These are phyloP conservation scores for Drosophila mimica DNA, from an alignment of 2,888 invertebrate species.

Conservation along the genomic window DNA sequence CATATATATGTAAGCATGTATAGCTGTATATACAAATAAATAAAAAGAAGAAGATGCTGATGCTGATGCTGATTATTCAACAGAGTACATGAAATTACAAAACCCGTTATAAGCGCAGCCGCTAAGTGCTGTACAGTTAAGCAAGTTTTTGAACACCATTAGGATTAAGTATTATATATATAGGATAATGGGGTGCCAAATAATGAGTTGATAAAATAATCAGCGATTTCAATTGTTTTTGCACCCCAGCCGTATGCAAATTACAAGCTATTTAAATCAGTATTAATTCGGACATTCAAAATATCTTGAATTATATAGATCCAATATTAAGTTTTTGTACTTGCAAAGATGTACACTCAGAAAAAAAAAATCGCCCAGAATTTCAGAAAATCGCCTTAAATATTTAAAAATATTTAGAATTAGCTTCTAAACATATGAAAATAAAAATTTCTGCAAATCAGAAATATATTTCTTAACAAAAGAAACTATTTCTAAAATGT, in stretches of 20 bases:
- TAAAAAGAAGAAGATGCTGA: neutral
- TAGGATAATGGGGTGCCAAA: neutral
- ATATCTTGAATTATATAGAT: neutral
- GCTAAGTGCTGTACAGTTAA: neutral
- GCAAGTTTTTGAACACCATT: neutral
- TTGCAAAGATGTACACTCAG: neutral
- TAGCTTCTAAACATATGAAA: neutral
- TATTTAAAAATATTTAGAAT: too few species aligned
- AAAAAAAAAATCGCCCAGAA: fast-evolving
- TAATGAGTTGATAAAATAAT: neutral
- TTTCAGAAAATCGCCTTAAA: neutral
- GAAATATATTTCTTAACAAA: neutral
- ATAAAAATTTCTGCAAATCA: neutral
- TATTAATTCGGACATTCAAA: neutral
- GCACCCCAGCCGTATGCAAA: neutral
- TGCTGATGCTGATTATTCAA: slow-evolving; percentile 3
- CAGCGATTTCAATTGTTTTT: neutral
- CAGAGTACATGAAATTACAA: slow-evolving; percentile 13
- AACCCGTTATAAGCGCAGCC: neutral
- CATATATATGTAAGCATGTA: neutral
- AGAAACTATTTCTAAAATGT: neutral
- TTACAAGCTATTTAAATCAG: neutral
- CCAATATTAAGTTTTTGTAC: neutral
- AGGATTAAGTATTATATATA: neutral
- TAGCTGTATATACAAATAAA: slow-evolving; percentile 2